Base-by-base conservation (phyloP, 2,888 invertebrate species). In the Drosophila testacea region DNA sequence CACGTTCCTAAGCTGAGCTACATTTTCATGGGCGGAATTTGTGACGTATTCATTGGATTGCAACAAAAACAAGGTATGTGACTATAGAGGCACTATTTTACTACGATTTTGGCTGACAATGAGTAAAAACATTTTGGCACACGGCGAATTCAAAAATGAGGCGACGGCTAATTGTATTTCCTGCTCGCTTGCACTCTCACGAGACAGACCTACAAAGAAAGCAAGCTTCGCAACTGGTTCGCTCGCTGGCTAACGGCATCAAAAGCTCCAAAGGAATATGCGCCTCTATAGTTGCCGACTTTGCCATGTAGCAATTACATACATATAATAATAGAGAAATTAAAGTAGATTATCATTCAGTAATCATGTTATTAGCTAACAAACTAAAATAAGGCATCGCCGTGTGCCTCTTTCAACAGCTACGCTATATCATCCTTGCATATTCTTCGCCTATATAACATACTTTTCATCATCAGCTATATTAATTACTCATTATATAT, bases 81-180 rank as follows among this genome's bases (percentile, higher is more conserved):
- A 32, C 32, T 32, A 32, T 32, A 32, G 32, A 32, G 32, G 32
- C 32, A 32, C 51, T 16, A 16, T 30, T 46, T 30, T 46, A 44
- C 27, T 13, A 13, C 13, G n/a, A 10, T 27, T 30, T 32, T 32
- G 32, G 32, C 9, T 32, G 32, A 32, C 32, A 22, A 22, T 22
- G 22, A 22, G 22, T 1, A 22, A 22, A 32, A 6, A 32, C 32
- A 7, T 32, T 32, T 32, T 32, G 32, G 9, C 32, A 9, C 11
- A 38, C 38, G 34, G 42, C 52, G 42, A 42, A 51, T 41, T 42
- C 13, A 9, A 32, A 6, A 34, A 27, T n/a, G n/a, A 10, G 22
- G 22, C 22, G 22, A 22, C 22, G 22, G 34, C 34, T 16, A 32
- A 34, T 51, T 61, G n/a, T 54, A 44, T 61, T 61, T 54, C 36